These are phyloP conservation scores for Drosophila stalkeri DNA, from an alignment of 2,888 invertebrate genomes.

Conservation along the genomic window DNA sequence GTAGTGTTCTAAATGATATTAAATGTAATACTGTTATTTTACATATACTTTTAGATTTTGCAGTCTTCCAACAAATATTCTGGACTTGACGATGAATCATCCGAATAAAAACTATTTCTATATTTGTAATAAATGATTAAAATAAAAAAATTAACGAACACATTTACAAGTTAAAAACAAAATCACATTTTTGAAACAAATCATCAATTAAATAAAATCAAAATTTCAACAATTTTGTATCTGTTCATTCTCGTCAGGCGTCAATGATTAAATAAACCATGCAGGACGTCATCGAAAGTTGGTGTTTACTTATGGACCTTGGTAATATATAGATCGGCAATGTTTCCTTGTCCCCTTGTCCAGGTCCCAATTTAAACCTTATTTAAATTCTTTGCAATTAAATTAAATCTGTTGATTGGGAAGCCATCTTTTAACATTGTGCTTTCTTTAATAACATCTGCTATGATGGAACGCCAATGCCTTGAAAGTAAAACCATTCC, in stretches of 20 bases:
- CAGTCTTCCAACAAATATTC: slow-evolving; percentile 92
- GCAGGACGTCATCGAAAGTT: not conserved
- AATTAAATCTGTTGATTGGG: not conserved
- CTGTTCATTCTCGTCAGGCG: not conserved
- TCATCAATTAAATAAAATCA: slow-evolving; percentile 11
- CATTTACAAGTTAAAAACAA: slow-evolving; percentile 54
- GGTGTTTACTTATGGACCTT: not conserved
- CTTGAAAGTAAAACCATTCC: not conserved
- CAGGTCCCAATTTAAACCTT: no score
- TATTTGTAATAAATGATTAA: slow-evolving; percentile 63
- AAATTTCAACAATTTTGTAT: not conserved
- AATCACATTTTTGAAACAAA: slow-evolving; percentile 45
- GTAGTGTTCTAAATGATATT: not conserved
- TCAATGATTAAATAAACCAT: not conserved
- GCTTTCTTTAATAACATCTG: not conserved
- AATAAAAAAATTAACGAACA: slow-evolving; percentile 60
- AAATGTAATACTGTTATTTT: slow-evolving; percentile 5
- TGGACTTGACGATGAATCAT: slow-evolving; percentile 89
- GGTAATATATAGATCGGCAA: not conserved
- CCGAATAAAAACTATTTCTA: slow-evolving; percentile 84
- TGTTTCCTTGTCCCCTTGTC: not conserved
- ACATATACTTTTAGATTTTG: slow-evolving; percentile 87
- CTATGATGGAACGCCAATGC: not conserved
- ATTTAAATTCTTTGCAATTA: not conserved
- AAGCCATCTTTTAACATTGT: not conserved